Base-by-base conservation (phyloP, 2,113 vertebrate species). In the Prunella himalayana region DNA sequence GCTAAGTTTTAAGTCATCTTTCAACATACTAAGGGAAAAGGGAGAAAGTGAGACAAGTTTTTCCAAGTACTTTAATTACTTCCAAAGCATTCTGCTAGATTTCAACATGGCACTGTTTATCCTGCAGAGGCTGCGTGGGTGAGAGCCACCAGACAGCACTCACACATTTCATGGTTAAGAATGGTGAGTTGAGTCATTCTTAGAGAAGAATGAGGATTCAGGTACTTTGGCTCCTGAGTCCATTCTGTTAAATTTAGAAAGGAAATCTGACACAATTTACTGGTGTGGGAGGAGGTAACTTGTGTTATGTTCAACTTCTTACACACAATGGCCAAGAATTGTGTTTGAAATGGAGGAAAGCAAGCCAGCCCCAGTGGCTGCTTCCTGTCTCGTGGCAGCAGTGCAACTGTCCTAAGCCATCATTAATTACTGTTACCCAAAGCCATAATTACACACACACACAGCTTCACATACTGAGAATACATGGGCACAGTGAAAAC, bases 1-100 rank as follows among this genome's bases (percentile, higher is more conserved):
- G 98, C 99, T 99, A 21, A 99, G 98, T 93, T 99, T 99, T 96
- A 99, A 98, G 98, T 99, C 99, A 96, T 99, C 99, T 97, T 99
- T 99, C 97, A 99, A 98, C 98, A 98, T 98, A 87, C 99, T 99
- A 82, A 82, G 88, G 82, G 90, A 90, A 97, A 42, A 91, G 42
- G 45, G 53, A 96, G 92, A 96, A 96, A 95, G 86, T 94, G 87
- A 94, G 88, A 97, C 84, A 95, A 81, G 65, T 95, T 95, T 95
- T 96, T 89, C 87, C 86, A 94, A 3, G 61, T 6, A 11, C 63
- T 81, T 68, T 60, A 94, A 82, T 94, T 51, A 61, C 60, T 79
- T 56, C 42, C 65, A 86, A 90, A 94, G 75, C 86, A 80, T 88
- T 86, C 54, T 47, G 81, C 81, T n/a, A 3, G 6, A 70, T 94